Percentiles rank a stretch among this genome's conserved stretches.
Evolutionary conservation across 2,113 vertebrate genomes (phyloP).

Genomic region (Sebastes schlegelii): DNA sequence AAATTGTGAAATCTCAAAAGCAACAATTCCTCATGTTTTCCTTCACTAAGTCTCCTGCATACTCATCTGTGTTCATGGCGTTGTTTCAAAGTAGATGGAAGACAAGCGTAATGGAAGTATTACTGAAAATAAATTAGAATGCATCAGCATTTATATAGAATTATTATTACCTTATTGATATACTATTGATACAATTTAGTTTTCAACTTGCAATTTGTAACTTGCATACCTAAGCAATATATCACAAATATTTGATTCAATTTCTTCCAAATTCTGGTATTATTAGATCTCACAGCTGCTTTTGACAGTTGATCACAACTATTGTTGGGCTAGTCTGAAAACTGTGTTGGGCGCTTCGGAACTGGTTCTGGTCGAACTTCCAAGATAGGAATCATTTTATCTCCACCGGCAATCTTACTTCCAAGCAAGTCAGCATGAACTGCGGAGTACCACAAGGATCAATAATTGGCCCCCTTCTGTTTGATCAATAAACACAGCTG

Average conservation of each 20-base stretch:
- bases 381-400: not conserved
- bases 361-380: not conserved
- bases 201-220: not conserved
- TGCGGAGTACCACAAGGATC: conserved; percentile 1
- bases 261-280: not conserved
- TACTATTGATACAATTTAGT: not conserved
- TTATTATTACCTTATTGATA: not conserved
- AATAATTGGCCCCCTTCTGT: not conserved
- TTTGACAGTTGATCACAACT: conserved; percentile 1
- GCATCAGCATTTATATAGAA: not conserved
- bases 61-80: not conserved
- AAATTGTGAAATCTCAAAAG: conserved; percentile 36
- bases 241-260: not conserved
- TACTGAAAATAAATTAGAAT: not conserved
- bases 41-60: not conserved
- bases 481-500: not conserved
- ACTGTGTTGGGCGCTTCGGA: not conserved
- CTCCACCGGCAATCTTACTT: not conserved
- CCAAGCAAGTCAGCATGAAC: not conserved
- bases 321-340: not conserved
- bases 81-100: conserved; percentile 13
- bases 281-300: not conserved
- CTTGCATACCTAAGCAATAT: not conserved
- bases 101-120: not conserved
- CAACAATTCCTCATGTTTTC: conserved; percentile 14